A percentile compares a stretch with the other conserved stretches of the same genome.
These are phyloP conservation scores for Ericerus pela DNA, from an alignment of 1,140 invertebrate genomes.

Conservation along the genomic window DNA sequence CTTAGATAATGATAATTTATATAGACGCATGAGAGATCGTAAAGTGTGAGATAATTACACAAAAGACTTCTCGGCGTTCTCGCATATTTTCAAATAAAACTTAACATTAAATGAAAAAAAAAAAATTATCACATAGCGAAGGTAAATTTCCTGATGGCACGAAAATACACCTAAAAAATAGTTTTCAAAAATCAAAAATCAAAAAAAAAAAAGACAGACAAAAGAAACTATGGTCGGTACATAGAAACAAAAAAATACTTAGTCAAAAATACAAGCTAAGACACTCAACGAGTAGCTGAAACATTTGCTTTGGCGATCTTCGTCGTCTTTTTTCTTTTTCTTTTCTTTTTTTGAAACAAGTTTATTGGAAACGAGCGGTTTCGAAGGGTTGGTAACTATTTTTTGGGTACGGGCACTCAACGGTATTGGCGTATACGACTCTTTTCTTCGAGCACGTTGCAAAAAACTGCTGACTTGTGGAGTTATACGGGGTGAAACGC, in stretches of 20 bases:
- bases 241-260: not conserved
- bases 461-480: not conserved
- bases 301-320: not conserved
- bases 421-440: not conserved
- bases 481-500: not conserved
- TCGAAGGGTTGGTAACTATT: not conserved
- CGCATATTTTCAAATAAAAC: too few relatives aligned
- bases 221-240: not conserved
- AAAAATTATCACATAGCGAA: too few relatives aligned
- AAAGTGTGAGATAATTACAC: too few relatives aligned
- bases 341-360: constrained; percentile 1
- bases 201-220: not conserved
- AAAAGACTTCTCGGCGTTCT: too few relatives aligned
- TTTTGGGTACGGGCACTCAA: not conserved
- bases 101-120: too few relatives aligned
- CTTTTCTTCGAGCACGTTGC: not conserved
- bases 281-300: not conserved
- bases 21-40: too few relatives aligned
- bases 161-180: too few relatives aligned
- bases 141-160: too few relatives aligned
- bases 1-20: too few relatives aligned
- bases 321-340: not conserved
- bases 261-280: not conserved
- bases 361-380: not conserved
- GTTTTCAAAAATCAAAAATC: too few relatives aligned